phyloP scores from a whole-genome alignment of 37 sponge, comb jelly and placozoan species.

The Diacarnus erythraeanus region DNA sequence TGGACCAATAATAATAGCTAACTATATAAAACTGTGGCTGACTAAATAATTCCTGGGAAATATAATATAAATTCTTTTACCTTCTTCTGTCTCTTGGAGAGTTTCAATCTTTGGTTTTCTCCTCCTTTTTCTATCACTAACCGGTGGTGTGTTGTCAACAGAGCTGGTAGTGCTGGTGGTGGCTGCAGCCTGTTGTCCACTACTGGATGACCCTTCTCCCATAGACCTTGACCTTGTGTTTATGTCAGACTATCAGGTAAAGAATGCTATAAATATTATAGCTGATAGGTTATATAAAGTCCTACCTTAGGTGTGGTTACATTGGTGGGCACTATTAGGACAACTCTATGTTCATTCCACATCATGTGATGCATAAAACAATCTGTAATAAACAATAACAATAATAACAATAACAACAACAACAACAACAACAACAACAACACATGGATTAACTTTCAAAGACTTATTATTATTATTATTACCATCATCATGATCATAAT shows the following conservation, averaged over 20 bases:
- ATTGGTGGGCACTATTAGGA: no score
- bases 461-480: no score
- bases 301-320: no score
- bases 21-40: no score
- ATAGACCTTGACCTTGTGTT: neutral
- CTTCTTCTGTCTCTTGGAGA: slow-evolving; percentile 32
- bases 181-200: no score
- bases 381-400: slow-evolving; percentile 17
- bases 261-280: neutral
- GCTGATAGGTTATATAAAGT: neutral
- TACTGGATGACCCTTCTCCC: neutral
- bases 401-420: no score
- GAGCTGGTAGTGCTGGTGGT: no score
- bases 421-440: no score
- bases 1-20: no score
- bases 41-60: no score
- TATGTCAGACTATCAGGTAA: neutral
- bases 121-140: slow-evolving; percentile 28
- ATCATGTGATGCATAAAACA: slow-evolving; percentile 58
- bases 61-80: neutral
- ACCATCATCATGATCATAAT: no score
- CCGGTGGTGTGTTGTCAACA: neutral
- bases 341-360: slow-evolving; percentile 51
- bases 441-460: no score
- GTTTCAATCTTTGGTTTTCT: slow-evolving; percentile 28